Evolutionary conservation across 2,888 invertebrate genomes (phyloP).

Genomic region (Nasonovia ribisnigri): DNA sequence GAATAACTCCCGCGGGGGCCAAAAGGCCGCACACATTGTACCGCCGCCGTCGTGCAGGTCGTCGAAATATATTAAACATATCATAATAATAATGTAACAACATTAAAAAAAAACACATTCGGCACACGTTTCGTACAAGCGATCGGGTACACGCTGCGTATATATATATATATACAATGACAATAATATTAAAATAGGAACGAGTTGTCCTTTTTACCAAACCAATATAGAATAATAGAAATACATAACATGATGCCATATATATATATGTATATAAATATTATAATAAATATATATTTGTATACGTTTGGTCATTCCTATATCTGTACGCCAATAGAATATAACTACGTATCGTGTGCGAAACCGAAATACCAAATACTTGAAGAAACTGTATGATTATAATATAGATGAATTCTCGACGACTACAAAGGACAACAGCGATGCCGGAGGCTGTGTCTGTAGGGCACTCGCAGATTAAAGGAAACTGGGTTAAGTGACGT

Average conservation of each 20-base stretch:
- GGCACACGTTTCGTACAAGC: background rate
- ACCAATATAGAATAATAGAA: background rate
- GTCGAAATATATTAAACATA: background rate
- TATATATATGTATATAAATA: background rate
- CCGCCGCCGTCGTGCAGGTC: constrained; percentile 43
- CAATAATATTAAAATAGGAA: background rate
- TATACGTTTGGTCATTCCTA: background rate
- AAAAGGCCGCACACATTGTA: constrained; percentile 60
- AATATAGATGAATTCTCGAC: background rate
- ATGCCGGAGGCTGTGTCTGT: no score
- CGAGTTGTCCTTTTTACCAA: background rate
- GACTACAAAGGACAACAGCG: background rate
- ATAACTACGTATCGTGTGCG: background rate
- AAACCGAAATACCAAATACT: background rate
- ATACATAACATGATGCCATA: background rate
- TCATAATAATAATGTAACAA: background rate
- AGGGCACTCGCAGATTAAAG: background rate
- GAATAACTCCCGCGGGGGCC: constrained; percentile 47
- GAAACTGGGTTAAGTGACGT: background rate
- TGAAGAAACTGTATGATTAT: background rate
- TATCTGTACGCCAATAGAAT: background rate
- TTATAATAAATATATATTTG: background rate
- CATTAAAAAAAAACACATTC: background rate
- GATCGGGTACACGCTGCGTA: background rate
- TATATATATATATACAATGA: background rate